Percentiles rank a stretch among this genome's conserved stretches.
These are phyloP conservation scores for Hypomecis atomaria DNA, from an alignment of 2,888 invertebrate genomes.

Conservation along the genomic window DNA sequence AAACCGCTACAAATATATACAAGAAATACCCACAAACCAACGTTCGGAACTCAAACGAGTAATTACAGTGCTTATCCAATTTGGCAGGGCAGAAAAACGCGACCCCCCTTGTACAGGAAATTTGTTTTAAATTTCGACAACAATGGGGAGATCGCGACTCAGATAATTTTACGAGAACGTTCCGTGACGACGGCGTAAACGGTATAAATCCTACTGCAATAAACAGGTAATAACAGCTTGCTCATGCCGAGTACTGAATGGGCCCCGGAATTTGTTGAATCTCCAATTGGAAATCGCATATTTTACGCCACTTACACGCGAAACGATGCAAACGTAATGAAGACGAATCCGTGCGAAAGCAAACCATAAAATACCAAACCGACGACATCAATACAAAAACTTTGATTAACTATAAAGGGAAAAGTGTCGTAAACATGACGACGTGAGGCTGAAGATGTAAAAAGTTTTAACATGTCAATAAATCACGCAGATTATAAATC, in stretches of 20 bases:
- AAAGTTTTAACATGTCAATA: constrained; percentile 73
- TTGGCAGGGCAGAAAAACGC: constrained; percentile 81
- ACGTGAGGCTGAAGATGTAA: constrained; percentile 54
- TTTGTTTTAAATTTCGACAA: constrained; percentile 85
- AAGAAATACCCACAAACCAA: constrained; percentile 67
- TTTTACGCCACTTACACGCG: constrained; percentile 58
- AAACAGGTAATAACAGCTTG: constrained; percentile 80
- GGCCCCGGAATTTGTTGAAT: constrained; percentile 67
- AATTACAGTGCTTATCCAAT: constrained; percentile 84
- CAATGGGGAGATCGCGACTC: constrained; percentile 80
- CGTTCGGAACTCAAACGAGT: constrained; percentile 73
- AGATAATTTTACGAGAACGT: constrained; percentile 79
- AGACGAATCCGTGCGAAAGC: constrained; percentile 31
- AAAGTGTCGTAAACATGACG: constrained; percentile 50
- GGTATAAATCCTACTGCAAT: constrained; percentile 76
- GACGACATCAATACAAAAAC: constrained; percentile 35
- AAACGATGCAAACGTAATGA: constrained; percentile 25
- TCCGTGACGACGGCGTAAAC: constrained; percentile 68
- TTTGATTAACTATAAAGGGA: constrained; percentile 41
- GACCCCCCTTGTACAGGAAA: constrained; percentile 81
- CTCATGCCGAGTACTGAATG: constrained; percentile 69
- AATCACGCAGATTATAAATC: constrained; percentile 78
- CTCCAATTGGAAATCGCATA: constrained; percentile 72
- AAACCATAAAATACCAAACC: constrained; percentile 28
- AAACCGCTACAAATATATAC: constrained; percentile 64